These are phyloP conservation scores for Fregetta grallaria DNA, from an alignment of 2,113 vertebrate genomes.

Conservation along the genomic window DNA sequence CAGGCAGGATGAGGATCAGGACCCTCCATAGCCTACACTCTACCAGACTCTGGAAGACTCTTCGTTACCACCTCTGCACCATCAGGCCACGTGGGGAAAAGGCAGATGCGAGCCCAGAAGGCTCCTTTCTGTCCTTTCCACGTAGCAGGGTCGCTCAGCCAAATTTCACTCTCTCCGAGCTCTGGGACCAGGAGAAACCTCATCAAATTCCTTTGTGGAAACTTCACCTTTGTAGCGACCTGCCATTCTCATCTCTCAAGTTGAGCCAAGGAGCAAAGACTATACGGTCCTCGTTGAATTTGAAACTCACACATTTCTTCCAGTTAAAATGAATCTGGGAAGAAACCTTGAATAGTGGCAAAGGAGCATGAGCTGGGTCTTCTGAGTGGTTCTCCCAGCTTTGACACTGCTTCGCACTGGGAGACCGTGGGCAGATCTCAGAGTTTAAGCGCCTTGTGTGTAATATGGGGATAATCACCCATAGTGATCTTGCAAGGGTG, in stretches of 20 bases:
- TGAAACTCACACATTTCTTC: background rate
- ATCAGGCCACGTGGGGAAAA: fast-evolving
- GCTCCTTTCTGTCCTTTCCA: background rate
- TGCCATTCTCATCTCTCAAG: background rate
- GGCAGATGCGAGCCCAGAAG: fast-evolving
- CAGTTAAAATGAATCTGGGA: background rate
- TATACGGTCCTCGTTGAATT: background rate
- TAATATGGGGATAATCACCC: background rate
- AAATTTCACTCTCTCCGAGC: background rate
- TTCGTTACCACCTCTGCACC: background rate
- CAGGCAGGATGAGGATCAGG: background rate
- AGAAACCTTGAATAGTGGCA: background rate
- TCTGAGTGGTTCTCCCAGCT: background rate
- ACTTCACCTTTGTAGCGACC: background rate
- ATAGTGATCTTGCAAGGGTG: background rate
- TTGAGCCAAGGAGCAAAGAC: background rate
- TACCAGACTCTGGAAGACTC: background rate
- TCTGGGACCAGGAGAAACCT: constrained; percentile 2
- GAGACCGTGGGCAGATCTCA: background rate
- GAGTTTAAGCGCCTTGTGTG: background rate
- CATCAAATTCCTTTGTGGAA: background rate
- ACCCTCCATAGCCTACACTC: background rate
- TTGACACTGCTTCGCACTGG: background rate
- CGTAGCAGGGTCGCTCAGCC: fast-evolving
- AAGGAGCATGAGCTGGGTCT: background rate